phyloP scores from a whole-genome alignment of 1,140 invertebrate genomes.

The Tetramorium parvispinum region DNA sequence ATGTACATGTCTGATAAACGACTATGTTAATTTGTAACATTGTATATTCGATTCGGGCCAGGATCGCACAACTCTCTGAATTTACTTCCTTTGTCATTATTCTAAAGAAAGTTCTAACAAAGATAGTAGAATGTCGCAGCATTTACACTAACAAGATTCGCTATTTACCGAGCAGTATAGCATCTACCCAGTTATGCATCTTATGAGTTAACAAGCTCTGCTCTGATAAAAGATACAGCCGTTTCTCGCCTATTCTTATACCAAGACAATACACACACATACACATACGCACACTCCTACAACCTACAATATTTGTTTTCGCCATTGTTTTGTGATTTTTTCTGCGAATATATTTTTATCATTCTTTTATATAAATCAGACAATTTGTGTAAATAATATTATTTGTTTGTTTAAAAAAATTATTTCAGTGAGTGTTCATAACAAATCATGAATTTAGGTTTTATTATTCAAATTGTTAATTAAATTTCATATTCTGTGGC shows the following conservation, averaged over 20 bases:
- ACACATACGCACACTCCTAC: too few species aligned
- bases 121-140: conserved; percentile 4
- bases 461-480: conserved; percentile 12
- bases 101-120: conserved; percentile 41
- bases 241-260: conserved; percentile 1
- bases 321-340: not conserved
- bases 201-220: conserved; percentile 46
- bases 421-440: not conserved
- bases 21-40: conserved; percentile 18
- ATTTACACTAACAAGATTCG: conserved; percentile 48
- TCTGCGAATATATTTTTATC: not conserved
- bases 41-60: not conserved
- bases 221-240: conserved; percentile 2
- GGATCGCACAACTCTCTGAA: conserved; percentile 10
- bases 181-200: not conserved
- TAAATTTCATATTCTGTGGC: not conserved
- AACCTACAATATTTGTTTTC: not conserved
- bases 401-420: not conserved
- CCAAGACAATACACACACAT: too few species aligned
- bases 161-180: conserved; percentile 16
- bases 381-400: not conserved
- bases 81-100: conserved; percentile 40
- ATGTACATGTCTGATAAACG: conserved; percentile 6
- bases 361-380: not conserved
- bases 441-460: not conserved